phyloP scores from a whole-genome alignment of 2,888 invertebrate species.

The Morpho deidamia region DNA sequence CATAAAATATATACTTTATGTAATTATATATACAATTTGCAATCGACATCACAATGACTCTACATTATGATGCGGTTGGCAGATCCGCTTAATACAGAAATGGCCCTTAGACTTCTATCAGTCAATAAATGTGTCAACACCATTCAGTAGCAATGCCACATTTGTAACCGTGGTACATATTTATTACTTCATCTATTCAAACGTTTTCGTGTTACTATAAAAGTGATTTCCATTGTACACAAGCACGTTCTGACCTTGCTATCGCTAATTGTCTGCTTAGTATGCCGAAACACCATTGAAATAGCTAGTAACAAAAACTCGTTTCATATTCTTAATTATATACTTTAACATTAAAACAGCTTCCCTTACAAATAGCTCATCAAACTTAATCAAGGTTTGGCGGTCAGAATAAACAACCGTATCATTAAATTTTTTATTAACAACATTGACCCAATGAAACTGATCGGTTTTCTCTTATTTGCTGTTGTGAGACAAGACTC shows the following conservation, averaged over 20 bases:
- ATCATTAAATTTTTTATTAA: not conserved
- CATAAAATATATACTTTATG: too few relatives aligned
- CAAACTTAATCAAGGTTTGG: slow-evolving; percentile 11
- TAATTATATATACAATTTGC: too few relatives aligned
- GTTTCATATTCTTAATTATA: slow-evolving; percentile 18
- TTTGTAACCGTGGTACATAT: not conserved
- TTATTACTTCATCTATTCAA: not conserved
- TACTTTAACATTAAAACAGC: slow-evolving; percentile 14
- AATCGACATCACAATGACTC: too few relatives aligned
- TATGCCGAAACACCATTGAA: slow-evolving; percentile 26
- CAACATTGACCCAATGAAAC: not conserved
- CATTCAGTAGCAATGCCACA: too few relatives aligned
- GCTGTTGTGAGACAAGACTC: not conserved
- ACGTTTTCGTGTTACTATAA: not conserved
- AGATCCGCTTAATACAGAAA: too few relatives aligned
- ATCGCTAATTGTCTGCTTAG: slow-evolving; percentile 15
- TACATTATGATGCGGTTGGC: too few relatives aligned
- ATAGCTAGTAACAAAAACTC: slow-evolving; percentile 24
- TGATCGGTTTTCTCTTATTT: not conserved
- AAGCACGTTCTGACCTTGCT: slow-evolving; percentile 14
- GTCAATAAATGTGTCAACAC: too few relatives aligned
- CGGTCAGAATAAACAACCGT: slow-evolving; percentile 2
- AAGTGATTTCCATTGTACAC: slow-evolving; percentile 8
- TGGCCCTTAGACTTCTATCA: too few relatives aligned
- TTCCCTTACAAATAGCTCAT: slow-evolving; percentile 8